Conservation (phyloP, 1,140 invertebrate species). For the Adoxophyes honmai region DNA sequence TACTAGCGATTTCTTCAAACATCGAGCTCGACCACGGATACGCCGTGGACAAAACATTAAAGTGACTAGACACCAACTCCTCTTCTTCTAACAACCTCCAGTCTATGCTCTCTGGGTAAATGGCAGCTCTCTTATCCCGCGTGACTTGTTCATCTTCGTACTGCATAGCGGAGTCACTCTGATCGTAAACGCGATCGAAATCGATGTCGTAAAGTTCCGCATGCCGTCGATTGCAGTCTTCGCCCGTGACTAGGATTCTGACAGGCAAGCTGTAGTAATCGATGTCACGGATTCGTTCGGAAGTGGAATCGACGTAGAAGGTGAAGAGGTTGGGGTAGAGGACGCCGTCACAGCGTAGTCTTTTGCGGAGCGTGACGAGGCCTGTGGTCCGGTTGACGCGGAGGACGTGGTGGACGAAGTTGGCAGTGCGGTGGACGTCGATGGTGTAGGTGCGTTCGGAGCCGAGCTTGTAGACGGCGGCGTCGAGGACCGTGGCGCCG, state of each 20-base stretch:
- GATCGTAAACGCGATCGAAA: constrained; percentile 75
- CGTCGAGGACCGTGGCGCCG: constrained; percentile 86
- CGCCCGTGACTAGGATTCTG: constrained; percentile 86
- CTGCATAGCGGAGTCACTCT: constrained; percentile 59
- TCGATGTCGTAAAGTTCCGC: constrained; percentile 70
- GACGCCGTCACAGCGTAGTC: constrained; percentile 87
- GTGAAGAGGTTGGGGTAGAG: constrained; percentile 91
- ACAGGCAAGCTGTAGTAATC: constrained; percentile 91
- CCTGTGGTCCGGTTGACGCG: constrained; percentile 86
- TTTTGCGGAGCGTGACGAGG: constrained; percentile 84
- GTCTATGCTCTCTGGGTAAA: constrained; percentile 59
- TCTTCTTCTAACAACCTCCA: constrained; percentile 68
- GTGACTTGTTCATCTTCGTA: constrained; percentile 59
- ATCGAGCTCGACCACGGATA: constrained; percentile 75
- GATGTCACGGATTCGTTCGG: constrained; percentile 85
- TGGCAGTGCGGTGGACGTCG: constrained; percentile 86
- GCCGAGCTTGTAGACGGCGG: constrained; percentile 86
- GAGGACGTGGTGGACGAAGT: constrained; percentile 88
- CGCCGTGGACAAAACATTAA: constrained; percentile 63
- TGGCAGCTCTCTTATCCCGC: constrained; percentile 65
- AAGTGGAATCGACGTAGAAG: constrained; percentile 90
- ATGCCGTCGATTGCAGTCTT: constrained; percentile 78
- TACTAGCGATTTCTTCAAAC: constrained; percentile 77
- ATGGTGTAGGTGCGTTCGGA: constrained; percentile 86
- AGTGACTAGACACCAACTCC: constrained; percentile 69